Conservation (phyloP, 35 echinoderm and acorn worm species). For the Apostichopus japonicus region DNA sequence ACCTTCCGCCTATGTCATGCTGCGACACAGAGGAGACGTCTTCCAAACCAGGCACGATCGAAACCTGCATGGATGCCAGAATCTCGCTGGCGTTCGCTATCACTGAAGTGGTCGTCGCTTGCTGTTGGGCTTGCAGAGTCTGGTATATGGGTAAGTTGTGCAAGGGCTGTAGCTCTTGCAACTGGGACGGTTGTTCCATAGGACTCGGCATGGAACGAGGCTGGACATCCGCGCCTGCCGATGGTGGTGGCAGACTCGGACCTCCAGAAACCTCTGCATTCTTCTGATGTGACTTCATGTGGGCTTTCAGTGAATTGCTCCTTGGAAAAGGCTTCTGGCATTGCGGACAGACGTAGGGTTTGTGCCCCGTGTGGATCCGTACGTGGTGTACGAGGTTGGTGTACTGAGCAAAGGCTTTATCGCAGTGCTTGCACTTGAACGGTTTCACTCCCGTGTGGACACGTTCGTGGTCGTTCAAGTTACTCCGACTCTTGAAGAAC, state of each 20-base stretch:
- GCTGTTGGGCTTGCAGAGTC: neutral
- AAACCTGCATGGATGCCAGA: constrained; percentile 19
- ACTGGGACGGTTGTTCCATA: neutral
- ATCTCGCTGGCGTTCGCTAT: constrained; percentile 40
- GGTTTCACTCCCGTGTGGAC: constrained; percentile 74
- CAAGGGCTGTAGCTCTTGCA: neutral
- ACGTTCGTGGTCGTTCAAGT: constrained; percentile 68
- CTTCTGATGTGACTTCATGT: constrained; percentile 61
- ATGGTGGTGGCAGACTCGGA: neutral
- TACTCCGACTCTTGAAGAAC: constrained; percentile 62
- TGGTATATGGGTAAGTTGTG: neutral
- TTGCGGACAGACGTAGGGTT: constrained; percentile 46
- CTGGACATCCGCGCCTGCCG: neutral
- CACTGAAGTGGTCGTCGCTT: neutral
- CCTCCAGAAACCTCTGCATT: neutral
- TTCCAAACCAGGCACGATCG: neutral
- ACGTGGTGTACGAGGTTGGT: constrained; percentile 71
- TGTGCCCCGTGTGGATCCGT: constrained; percentile 56
- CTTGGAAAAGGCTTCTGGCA: constrained; percentile 63
- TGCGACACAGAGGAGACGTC: constrained; percentile 24
- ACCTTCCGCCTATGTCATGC: neutral
- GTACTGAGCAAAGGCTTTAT: constrained; percentile 74
- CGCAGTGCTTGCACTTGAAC: constrained; percentile 70
- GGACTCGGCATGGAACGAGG: neutral
- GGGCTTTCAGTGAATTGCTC: constrained; percentile 52